Base-by-base conservation (phyloP, 64 coral and sea anemone genomes). In the Stylophora pistillata region DNA sequence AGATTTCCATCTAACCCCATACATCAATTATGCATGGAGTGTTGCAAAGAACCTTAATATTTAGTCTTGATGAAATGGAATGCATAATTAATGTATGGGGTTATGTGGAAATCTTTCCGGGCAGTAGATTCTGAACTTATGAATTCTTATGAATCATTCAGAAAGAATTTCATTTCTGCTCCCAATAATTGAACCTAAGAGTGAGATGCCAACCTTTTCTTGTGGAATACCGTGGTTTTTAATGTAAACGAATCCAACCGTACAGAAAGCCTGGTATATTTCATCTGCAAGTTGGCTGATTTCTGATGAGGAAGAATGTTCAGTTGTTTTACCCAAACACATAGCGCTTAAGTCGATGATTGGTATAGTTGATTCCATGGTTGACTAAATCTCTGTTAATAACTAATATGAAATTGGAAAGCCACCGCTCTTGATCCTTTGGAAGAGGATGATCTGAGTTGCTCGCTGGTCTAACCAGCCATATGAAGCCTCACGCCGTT, bases 151-250 rank as follows among this genome's bases (percentile, higher is more conserved):
- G 9, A 30, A 56, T 15, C 61, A 15, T 26, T 3, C 0, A 17
- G 1, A 68, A 68, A 68, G n/a, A 21, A 68, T 68, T n/a, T 10
- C n/a, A 68, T 68, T 26, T 68, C 26, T 25, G 64, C 12, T 2
- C 17, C 1, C 4, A 18, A 60, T 3, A 60, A 26, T n/a, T 21
- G 25, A 28, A 23, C 10, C 26, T 9, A 25, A 25, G 64, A 68
- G 21, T 21, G 13, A 21, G 23, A 25, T 15, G 4, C 9, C 55
- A 25, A 90, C 78, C 89, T 90, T 80, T 4, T 54, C 54, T 74
- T 74, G 59, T 23, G 77, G 34, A 84, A 90, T 82, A 60, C 89
- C 89, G 27, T 83, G 78, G 30, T 90, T 90, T 54, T 83, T 90
- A 3, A 90, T 61, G 63, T 90, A 90, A 56, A 74, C 77, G 58